Evolutionary conservation across 2,113 vertebrate species (phyloP).

Genomic region (Phalacrocorax aristotelis): DNA sequence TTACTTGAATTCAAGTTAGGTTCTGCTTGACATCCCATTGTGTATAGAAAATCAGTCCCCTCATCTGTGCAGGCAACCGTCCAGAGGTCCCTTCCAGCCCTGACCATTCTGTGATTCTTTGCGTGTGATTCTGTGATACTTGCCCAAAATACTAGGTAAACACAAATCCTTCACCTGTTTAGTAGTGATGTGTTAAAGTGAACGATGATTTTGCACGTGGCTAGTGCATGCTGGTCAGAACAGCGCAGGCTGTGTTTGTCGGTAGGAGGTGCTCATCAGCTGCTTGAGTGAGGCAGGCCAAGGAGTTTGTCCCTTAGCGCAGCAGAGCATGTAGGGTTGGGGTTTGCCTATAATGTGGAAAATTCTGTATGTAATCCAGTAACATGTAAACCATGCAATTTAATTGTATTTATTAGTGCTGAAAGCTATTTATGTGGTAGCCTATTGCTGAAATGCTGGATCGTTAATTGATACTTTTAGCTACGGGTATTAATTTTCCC

Average conservation of each 20-base stretch:
- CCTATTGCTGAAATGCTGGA: neutral
- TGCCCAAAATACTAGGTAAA: neutral
- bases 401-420: neutral
- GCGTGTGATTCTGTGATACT: neutral
- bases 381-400: neutral
- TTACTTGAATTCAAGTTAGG: neutral
- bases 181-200: no score
- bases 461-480: neutral
- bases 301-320: neutral
- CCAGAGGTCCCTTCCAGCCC: no score
- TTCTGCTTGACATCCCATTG: neutral
- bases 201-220: neutral
- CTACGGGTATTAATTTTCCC: neutral
- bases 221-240: neutral
- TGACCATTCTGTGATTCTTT: no score
- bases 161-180: neutral
- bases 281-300: neutral
- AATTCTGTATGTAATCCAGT: neutral
- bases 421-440: neutral
- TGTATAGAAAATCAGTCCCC: neutral
- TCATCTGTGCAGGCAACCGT: neutral
- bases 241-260: neutral
- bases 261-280: neutral
- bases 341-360: neutral
- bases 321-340: neutral